Conservation (phyloP, 2,797 vertebrate species). For the Pangasius djambal region DNA sequence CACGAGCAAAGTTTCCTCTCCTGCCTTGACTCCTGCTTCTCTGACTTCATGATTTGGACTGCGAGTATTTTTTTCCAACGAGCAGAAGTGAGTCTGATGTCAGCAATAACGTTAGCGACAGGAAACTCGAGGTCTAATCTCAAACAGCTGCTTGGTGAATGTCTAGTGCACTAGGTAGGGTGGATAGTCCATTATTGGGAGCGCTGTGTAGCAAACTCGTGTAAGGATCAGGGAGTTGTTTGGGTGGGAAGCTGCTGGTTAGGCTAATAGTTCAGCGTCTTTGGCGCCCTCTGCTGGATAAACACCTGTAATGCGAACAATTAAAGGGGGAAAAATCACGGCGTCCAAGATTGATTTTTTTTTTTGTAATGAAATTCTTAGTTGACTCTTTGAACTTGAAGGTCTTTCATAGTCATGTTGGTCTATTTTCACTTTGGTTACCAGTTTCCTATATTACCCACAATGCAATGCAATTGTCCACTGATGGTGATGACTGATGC, state of each 20-base stretch:
- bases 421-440: neutral
- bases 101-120: conserved; percentile 72
- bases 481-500: neutral
- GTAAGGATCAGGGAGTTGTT: neutral
- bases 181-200: neutral
- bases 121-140: conserved; percentile 61
- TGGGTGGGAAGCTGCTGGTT: neutral
- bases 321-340: no score
- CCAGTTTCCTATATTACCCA: neutral
- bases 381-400: neutral
- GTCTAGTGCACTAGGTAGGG: conserved; percentile 22
- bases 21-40: conserved; percentile 54
- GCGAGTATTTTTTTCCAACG: conserved; percentile 56
- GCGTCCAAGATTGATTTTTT: neutral
- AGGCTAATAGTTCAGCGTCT: neutral
- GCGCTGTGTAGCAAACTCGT: neutral
- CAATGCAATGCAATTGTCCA: neutral
- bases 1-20: conserved; percentile 70
- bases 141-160: neutral
- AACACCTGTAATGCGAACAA: no score
- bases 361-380: neutral
- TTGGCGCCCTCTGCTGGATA: conserved; percentile 29
- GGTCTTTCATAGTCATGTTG: neutral
- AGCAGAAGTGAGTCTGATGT: conserved; percentile 71
- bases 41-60: conserved; percentile 44